Base-by-base conservation (phyloP, 2,888 invertebrate species). In the Eumerus sabulonum region DNA sequence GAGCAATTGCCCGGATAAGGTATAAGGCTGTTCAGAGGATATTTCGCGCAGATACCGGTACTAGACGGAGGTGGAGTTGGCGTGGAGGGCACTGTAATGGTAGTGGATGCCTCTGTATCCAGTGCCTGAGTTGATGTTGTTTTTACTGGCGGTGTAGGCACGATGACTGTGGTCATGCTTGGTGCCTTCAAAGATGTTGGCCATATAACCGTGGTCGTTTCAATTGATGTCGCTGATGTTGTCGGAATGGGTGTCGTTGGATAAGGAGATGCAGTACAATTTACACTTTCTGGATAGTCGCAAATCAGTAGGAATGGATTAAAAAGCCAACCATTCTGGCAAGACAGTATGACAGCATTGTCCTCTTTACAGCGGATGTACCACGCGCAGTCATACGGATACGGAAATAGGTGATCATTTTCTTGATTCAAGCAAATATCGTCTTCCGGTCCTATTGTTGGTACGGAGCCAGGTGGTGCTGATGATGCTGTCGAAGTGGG, bases 1-100 rank as follows among this genome's bases (percentile, higher is more conserved):
- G 74, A 82, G 38, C 86, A 86, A 44, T 85, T 82, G 45, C 83
- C 82, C 1, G 86, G 86, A 70, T 86, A 86, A 17, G 83, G 66
- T 1, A 85, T 76, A 19, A 84, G 82, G 4, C 82, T 66, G 0
- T 83, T 84, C 1, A 81, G 42, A 0, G 38, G 45, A n/a, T 82
- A 9, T 0, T 48, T 73, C 0, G 35, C 60, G 53, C 86, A 86
- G 3, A 84, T 79, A 9, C 81, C 82, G 0, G 64, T 9, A 0
- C 9, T 40, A 9, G 16, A n/a, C 3, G 54, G 18, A 3, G 76
- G 53, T 0, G 50, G 47, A 0, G 53, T 67, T 36, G 35, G 27
- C 1, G 14, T 70, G n/a, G n/a, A n/a, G n/a, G n/a, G n/a, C 7
- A 27, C 7, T 27, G 27, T 2, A 27, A 4, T 27, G 7, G 27